phyloP scores from a whole-genome alignment of 37 sponge, comb jelly and placozoan genomes.

The Ianthella basta region DNA sequence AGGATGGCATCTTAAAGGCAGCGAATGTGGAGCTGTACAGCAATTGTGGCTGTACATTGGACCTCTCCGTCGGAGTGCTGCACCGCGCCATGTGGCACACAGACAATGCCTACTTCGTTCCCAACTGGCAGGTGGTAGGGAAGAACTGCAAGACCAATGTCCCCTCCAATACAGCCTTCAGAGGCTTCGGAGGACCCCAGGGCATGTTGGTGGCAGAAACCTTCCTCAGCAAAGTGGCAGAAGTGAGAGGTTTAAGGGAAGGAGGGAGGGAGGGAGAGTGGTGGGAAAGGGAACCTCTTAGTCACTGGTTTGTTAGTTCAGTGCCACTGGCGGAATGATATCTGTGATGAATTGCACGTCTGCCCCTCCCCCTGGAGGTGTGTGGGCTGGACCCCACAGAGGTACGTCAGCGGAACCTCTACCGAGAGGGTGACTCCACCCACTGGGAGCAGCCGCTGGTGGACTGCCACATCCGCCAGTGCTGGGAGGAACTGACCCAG shows the following conservation, averaged over 20 bases:
- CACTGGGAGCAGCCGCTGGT: slow-evolving; percentile 47
- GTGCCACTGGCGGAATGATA: no score
- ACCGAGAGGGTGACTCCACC: slow-evolving; percentile 64
- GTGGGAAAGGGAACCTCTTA: neutral
- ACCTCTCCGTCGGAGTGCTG: slow-evolving; percentile 69
- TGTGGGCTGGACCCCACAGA: slow-evolving; percentile 27
- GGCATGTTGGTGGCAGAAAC: slow-evolving; percentile 77
- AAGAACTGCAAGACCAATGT: slow-evolving; percentile 72
- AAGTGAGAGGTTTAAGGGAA: neutral
- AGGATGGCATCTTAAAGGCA: slow-evolving; percentile 67
- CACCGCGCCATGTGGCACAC: slow-evolving; percentile 62
- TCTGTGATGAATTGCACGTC: no score
- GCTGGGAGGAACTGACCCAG: slow-evolving; percentile 71
- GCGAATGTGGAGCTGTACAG: slow-evolving; percentile 63
- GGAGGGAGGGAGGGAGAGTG: neutral
- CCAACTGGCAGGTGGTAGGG: slow-evolving; percentile 52
- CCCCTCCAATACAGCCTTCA: slow-evolving; percentile 86
- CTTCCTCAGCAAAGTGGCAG: slow-evolving; percentile 55
- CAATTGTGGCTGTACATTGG: slow-evolving; percentile 76
- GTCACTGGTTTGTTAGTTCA: no score
- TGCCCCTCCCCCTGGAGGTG: neutral
- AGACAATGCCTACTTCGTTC: slow-evolving; percentile 76
- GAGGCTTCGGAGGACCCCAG: slow-evolving; percentile 92
- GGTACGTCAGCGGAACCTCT: slow-evolving; percentile 69
- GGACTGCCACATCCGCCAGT: slow-evolving; percentile 56